These are phyloP conservation scores for Spheniscus humboldti DNA, from an alignment of 2,797 vertebrate species.

Conservation along the genomic window DNA sequence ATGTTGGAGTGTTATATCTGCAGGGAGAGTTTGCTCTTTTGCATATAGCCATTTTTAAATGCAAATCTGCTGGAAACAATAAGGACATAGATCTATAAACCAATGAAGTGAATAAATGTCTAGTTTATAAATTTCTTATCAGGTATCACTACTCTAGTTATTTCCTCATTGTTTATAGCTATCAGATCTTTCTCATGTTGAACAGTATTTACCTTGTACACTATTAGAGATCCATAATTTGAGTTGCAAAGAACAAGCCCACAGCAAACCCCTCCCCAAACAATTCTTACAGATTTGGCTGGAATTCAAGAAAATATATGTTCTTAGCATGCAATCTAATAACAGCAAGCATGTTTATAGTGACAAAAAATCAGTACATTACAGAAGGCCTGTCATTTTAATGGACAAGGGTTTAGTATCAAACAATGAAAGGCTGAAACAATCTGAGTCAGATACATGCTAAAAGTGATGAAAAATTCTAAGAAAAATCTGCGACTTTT, in stretches of 20 bases:
- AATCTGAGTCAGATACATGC: rapidly evolving
- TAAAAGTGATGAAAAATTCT: not conserved
- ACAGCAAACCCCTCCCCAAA: not conserved
- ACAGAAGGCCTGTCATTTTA: not conserved
- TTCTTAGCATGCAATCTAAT: not conserved
- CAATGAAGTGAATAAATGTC: not conserved
- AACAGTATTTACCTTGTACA: not conserved
- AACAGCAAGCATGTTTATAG: not conserved
- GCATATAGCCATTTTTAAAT: not conserved
- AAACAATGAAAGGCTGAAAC: not conserved
- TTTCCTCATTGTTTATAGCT: not conserved
- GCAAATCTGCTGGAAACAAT: not conserved
- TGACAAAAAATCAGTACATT: not conserved
- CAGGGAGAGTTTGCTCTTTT: not conserved
- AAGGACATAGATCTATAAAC: not conserved
- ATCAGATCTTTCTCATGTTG: not conserved
- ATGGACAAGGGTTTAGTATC: not conserved
- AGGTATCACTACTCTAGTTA: not conserved
- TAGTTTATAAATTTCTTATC: not conserved
- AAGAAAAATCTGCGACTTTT: not conserved
- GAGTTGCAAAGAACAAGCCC: not conserved
- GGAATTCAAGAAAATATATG: not conserved
- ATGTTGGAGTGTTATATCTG: not conserved
- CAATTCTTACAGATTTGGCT: not conserved
- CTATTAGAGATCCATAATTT: not conserved